Evolutionary conservation across 2,797 vertebrate species (phyloP).

Genomic region (Crocidura indochinensis): DNA sequence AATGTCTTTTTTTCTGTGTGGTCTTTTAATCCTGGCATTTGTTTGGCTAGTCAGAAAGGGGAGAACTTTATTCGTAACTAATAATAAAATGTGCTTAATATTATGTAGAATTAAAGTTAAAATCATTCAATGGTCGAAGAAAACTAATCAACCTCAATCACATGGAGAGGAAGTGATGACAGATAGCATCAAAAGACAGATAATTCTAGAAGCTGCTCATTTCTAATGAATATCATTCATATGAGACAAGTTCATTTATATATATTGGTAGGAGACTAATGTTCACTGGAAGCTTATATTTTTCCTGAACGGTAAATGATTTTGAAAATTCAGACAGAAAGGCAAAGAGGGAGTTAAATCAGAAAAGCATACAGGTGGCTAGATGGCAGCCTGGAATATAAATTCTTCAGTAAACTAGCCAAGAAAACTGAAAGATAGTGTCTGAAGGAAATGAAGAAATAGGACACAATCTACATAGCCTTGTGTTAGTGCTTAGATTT

Average conservation of each 20-base stretch:
- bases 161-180: slow-evolving; percentile 62
- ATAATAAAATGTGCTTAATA: slow-evolving; percentile 65
- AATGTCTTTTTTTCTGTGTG: slow-evolving; percentile 18
- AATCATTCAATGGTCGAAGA: slow-evolving; percentile 47
- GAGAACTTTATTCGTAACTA: slow-evolving; percentile 34
- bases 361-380: slow-evolving; percentile 78
- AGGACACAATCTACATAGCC: slow-evolving; percentile 24
- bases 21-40: slow-evolving; percentile 36
- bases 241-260: slow-evolving; percentile 68
- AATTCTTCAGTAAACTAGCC: slow-evolving; percentile 43
- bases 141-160: slow-evolving; percentile 68
- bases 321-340: slow-evolving; percentile 58
- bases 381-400: slow-evolving; percentile 33
- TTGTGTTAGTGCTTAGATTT: slow-evolving; percentile 3
- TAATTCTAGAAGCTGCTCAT: slow-evolving; percentile 54
- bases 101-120: slow-evolving; percentile 56
- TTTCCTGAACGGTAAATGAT: slow-evolving; percentile 53
- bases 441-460: slow-evolving; percentile 53
- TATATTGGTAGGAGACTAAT: slow-evolving; percentile 23
- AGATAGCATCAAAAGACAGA: slow-evolving; percentile 37
- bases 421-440: slow-evolving; percentile 57
- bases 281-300: slow-evolving; percentile 71
- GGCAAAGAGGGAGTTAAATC: slow-evolving; percentile 50
- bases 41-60: background rate
- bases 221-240: slow-evolving; percentile 63